phyloP scores from a whole-genome alignment of 2,797 vertebrate genomes.

The Manis javanica region DNA sequence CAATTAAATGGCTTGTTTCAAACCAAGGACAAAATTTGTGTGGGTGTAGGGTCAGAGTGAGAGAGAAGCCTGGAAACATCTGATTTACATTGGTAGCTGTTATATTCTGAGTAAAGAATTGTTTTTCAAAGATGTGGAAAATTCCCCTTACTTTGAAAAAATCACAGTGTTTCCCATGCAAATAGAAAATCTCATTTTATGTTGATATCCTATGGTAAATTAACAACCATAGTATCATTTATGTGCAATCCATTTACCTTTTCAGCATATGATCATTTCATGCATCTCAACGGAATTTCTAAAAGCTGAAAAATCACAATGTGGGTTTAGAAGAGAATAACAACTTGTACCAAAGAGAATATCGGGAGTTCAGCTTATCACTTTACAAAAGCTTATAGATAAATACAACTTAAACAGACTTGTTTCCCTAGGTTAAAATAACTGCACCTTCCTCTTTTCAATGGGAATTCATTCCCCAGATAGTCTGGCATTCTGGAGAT shows the following conservation, averaged over 20 bases:
- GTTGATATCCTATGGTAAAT: not conserved
- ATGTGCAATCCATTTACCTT: conserved; percentile 54
- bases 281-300: conserved; percentile 62
- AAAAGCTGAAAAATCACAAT: conserved; percentile 35
- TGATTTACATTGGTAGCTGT: not conserved
- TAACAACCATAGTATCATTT: conserved; percentile 11
- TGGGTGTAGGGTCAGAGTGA: not conserved
- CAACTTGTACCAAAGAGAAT: conserved; percentile 51
- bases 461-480: not conserved
- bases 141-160: conserved; percentile 12
- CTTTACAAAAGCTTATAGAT: not conserved
- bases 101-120: conserved; percentile 7
- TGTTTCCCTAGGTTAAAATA: not conserved
- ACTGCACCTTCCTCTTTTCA: not conserved
- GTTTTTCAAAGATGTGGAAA: not conserved
- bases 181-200: conserved; percentile 53
- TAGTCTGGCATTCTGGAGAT: too few relatives aligned
- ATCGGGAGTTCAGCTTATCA: conserved; percentile 50
- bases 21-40: not conserved
- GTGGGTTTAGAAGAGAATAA: not conserved
- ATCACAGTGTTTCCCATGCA: conserved; percentile 15
- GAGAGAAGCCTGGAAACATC: not conserved
- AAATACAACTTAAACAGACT: not conserved
- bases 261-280: conserved; percentile 26
- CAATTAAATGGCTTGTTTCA: not conserved